Percentiles rank a stretch among this genome's conserved stretches.
Conservation (phyloP, 2,113 vertebrate genomes). For the Tupaia tana region DNA sequence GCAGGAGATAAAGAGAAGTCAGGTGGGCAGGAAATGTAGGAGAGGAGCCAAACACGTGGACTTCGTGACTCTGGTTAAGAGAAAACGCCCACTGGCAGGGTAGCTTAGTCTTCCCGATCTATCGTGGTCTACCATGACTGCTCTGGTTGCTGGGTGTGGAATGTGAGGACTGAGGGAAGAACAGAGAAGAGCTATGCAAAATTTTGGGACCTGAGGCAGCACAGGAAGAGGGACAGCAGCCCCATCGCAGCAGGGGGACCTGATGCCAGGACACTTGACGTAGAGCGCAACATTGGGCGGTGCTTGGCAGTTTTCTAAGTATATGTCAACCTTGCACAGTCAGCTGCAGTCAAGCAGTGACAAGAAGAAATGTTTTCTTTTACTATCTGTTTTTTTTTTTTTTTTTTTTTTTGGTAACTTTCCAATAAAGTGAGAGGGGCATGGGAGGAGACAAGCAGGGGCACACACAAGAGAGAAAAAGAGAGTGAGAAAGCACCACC, state of each 20-base stretch:
- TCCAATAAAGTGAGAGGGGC: too few species aligned
- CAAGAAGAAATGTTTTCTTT: background rate
- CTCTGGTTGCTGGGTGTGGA: background rate
- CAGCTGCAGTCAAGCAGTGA: background rate
- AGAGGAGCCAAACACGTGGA: rapidly evolving
- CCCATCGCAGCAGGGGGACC: too few species aligned
- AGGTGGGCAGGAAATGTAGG: background rate
- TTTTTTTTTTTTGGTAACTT: too few species aligned
- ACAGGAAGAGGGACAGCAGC: background rate
- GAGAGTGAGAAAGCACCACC: too few species aligned
- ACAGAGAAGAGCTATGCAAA: too few species aligned
- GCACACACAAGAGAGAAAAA: too few species aligned
- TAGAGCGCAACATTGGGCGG: background rate
- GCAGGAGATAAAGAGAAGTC: rapidly evolving
- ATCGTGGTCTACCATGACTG: background rate
- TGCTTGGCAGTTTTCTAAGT: background rate
- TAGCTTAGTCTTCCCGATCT: rapidly evolving
- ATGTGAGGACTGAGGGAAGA: background rate
- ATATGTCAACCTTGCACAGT: background rate
- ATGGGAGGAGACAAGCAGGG: too few species aligned
- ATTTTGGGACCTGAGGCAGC: background rate
- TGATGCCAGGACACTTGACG: background rate
- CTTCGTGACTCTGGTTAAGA: rapidly evolving
- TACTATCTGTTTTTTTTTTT: too few species aligned
- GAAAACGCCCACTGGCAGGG: rapidly evolving